phyloP scores from a whole-genome alignment of 2,797 vertebrate species.

The Malacoctenus gilli region DNA sequence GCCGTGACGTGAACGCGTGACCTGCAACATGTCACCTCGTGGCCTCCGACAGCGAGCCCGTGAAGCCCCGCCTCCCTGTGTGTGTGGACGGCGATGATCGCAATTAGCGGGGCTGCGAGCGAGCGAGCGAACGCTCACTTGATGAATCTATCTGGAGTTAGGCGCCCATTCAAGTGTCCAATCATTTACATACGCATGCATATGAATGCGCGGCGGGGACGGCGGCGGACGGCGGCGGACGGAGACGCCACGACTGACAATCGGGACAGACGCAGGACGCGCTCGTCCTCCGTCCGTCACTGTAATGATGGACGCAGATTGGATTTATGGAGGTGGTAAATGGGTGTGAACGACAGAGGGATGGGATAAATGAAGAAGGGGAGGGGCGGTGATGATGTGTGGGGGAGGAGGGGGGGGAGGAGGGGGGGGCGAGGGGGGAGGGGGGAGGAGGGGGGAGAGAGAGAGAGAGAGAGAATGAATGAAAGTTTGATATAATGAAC shows the following conservation, averaged over 20 bases:
- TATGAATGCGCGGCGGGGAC: constrained; percentile 35
- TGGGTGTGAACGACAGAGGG: constrained; percentile 75
- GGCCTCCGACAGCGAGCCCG: constrained; percentile 29
- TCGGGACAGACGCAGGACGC: constrained; percentile 9
- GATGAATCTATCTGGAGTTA: constrained; percentile 63
- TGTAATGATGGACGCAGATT: constrained; percentile 72
- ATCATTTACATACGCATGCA: constrained; percentile 70
- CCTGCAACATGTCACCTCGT: constrained; percentile 15
- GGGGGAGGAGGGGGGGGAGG: constrained; percentile 46
- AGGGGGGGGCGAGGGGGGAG: constrained; percentile 70
- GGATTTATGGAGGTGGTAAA: constrained; percentile 70
- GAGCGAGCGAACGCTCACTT: constrained; percentile 53
- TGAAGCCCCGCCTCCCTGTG: constrained; percentile 29
- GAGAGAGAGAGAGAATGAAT: constrained; percentile 79
- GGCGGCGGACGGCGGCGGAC: constrained; percentile 32
- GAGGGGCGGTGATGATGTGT: constrained; percentile 21
- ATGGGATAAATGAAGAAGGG: constrained; percentile 73
- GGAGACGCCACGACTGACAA: constrained; percentile 27
- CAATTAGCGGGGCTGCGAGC: constrained; percentile 60
- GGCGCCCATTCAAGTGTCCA: constrained; percentile 55
- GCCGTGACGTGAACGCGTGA: background rate
- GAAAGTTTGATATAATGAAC: constrained; percentile 85
- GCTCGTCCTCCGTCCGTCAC: constrained; percentile 57
- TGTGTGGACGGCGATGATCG: constrained; percentile 46
- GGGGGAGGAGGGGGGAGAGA: constrained; percentile 51